Evolutionary conservation across 2,113 vertebrate species (phyloP).

Genomic region (Nothobranchius furzeri): DNA sequence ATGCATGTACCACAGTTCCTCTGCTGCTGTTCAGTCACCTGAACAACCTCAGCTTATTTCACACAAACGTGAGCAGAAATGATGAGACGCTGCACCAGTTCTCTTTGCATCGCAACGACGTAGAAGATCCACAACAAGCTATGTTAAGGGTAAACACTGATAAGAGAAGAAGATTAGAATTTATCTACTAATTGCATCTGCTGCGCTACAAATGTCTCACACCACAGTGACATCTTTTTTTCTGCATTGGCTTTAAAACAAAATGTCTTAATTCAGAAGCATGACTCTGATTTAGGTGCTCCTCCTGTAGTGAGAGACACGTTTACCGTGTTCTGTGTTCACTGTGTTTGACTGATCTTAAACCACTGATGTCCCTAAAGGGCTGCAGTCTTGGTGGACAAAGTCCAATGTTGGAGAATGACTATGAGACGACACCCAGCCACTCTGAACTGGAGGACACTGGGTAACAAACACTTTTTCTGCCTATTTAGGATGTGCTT

Average conservation of each 20-base stretch:
- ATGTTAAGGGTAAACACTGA: constrained; percentile 1
- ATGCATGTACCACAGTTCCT: constrained; percentile 61
- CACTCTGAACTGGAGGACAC: constrained; percentile 85
- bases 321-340: neutral
- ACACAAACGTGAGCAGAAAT: constrained; percentile 6
- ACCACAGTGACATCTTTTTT: constrained; percentile 14
- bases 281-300: constrained; percentile 55
- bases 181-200: constrained; percentile 64
- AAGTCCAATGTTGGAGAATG: constrained; percentile 85
- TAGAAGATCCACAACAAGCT: constrained; percentile 1
- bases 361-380: constrained; percentile 68
- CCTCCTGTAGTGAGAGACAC: constrained; percentile 25
- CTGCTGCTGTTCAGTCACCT: constrained; percentile 57
- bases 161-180: constrained; percentile 21
- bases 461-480: constrained; percentile 72
- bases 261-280: constrained; percentile 55
- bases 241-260: constrained; percentile 39
- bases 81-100: constrained; percentile 10
- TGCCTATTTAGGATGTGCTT: neutral
- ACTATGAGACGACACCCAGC: constrained; percentile 87
- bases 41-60: constrained; percentile 25
- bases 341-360: constrained; percentile 12
- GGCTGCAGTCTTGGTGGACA: constrained; percentile 91
- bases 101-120: constrained; percentile 13
- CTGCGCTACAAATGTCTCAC: constrained; percentile 19